These are phyloP conservation scores for Lacerta agilis DNA, from an alignment of 2,797 vertebrate genomes.

Conservation along the genomic window DNA sequence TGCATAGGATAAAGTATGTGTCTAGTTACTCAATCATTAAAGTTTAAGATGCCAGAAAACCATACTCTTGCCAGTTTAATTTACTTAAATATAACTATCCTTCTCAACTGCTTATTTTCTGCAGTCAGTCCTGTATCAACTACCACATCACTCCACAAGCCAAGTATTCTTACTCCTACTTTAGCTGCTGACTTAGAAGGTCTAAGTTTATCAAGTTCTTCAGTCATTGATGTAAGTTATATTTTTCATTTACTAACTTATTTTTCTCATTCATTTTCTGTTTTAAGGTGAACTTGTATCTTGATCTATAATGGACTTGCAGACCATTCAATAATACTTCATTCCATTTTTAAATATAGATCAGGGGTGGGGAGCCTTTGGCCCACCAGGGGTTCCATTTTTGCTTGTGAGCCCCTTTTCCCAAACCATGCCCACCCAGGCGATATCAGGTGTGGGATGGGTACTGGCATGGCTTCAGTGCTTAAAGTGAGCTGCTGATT, in stretches of 20 bases:
- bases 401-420: too few species aligned
- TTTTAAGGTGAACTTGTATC: background rate
- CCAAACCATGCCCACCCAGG: too few species aligned
- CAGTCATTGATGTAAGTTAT: constrained; percentile 85
- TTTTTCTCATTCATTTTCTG: background rate
- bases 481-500: too few species aligned
- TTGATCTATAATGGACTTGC: background rate
- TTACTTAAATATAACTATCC: constrained; percentile 3
- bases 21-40: background rate
- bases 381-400: too few species aligned
- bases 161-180: constrained; percentile 81
- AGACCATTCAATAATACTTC: background rate
- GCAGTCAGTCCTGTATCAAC: constrained; percentile 82
- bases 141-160: constrained; percentile 72
- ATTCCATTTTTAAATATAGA: background rate
- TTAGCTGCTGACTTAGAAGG: constrained; percentile 91
- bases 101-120: constrained; percentile 62
- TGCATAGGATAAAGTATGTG: background rate
- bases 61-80: background rate
- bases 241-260: background rate
- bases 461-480: too few species aligned
- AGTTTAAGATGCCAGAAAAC: background rate
- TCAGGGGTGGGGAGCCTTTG: too few species aligned
- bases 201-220: constrained; percentile 85
- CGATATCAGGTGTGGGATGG: too few species aligned